Evolutionary conservation across 1,140 invertebrate genomes (phyloP), one percentile per base, ranked within the genome.

Genomic region (Drosophila repletoides): DNA sequence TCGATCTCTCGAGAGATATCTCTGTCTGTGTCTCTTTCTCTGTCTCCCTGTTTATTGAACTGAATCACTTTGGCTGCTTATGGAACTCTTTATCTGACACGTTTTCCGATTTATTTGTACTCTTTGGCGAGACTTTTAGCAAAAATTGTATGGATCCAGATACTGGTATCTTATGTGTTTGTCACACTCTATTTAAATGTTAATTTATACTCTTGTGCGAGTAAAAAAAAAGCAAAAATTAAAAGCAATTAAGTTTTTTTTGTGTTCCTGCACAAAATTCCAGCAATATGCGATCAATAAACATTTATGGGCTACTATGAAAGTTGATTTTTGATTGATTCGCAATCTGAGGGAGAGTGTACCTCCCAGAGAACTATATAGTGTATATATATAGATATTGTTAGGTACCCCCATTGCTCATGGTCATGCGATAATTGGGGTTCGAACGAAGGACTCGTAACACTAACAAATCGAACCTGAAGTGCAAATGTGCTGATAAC

Each of bases 61-160:
- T 61, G 65, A 51, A 9, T 68, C 41, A 60, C 26, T 56, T 34
- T 61, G 21, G n/a, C n/a, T n/a, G n/a, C n/a, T 59, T 29, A 34
- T 56, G 65, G 7, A 22, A 40, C 14, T 56, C 12, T 51, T 43
- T 61, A 79, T 70, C 69, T 67, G 74, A 74, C 79, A 86, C 80
- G 79, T 83, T 83, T 84, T 74, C 66, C 71, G 59, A 66, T 84
- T 83, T 83, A 66, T 83, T 71, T 79, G 74, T 74, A 53, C n/a
- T n/a, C n/a, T n/a, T n/a, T n/a, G n/a, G n/a, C n/a, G n/a, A n/a
- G n/a, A n/a, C n/a, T n/a, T n/a, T n/a, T n/a, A n/a, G n/a, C 58
- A 73, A 72, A 65, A 21, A 28, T 45, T 60, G 22, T 33, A n/a
- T n/a, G n/a, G n/a, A n/a, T n/a, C n/a, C n/a, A n/a, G n/a, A n/a